These are phyloP conservation scores for Onchidella celtica DNA, from an alignment of 2,888 invertebrate genomes.

Conservation along the genomic window DNA sequence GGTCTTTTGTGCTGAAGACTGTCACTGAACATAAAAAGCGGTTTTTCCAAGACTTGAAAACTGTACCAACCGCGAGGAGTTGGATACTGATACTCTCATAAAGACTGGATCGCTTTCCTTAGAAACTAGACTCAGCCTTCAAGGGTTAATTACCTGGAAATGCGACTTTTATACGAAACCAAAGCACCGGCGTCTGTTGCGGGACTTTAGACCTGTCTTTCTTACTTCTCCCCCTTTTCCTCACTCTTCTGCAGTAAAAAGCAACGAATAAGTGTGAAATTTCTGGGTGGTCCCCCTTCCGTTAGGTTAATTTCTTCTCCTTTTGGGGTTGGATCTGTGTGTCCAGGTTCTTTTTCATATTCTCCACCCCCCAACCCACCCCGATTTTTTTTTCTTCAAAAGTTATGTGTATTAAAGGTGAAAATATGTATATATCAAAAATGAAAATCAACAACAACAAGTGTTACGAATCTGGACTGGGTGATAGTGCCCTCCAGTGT, in stretches of 20 bases:
- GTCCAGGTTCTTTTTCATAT: too few relatives aligned
- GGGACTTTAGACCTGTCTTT: slow-evolving; percentile 1
- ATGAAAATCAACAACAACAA: too few relatives aligned
- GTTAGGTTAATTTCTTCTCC: too few relatives aligned
- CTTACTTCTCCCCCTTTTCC: not conserved
- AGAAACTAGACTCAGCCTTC: not conserved
- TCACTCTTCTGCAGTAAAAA: not conserved
- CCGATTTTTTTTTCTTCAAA: too few relatives aligned
- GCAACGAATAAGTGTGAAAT: not conserved
- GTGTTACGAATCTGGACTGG: too few relatives aligned
- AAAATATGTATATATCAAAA: too few relatives aligned
- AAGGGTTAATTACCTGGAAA: slow-evolving; percentile 1
- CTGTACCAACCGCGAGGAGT: not conserved
- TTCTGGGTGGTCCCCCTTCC: slow-evolving; percentile 28
- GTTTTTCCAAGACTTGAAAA: not conserved
- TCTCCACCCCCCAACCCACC: too few relatives aligned
- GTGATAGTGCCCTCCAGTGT: too few relatives aligned
- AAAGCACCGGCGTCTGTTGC: not conserved
- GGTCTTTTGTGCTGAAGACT: not conserved
- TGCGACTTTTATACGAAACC: slow-evolving; percentile 17
- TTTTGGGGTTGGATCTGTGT: too few relatives aligned
- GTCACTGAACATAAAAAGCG: not conserved
- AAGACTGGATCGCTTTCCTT: not conserved
- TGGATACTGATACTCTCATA: not conserved
- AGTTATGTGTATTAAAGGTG: too few relatives aligned